Conservation (phyloP, 1,140 invertebrate species). For the Cyclina sinensis region DNA sequence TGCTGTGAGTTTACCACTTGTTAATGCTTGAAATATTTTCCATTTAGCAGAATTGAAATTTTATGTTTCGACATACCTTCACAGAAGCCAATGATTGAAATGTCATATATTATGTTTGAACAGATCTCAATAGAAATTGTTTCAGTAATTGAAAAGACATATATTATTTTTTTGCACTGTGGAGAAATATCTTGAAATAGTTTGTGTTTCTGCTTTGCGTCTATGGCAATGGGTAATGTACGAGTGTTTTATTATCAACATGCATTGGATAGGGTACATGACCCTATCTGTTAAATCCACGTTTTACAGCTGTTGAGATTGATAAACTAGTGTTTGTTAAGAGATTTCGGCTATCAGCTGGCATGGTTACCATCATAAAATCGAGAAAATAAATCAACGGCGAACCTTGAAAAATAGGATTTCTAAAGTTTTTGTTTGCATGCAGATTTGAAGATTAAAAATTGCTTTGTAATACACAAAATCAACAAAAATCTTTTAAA, state of each 20-base stretch:
- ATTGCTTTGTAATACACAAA: too few species aligned
- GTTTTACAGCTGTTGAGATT: slow-evolving; percentile 22
- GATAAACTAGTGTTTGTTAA: slow-evolving; percentile 37
- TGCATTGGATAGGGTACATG: slow-evolving; percentile 17
- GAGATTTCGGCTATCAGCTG: slow-evolving; percentile 33
- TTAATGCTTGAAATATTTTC: too few species aligned
- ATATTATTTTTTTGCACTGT: too few species aligned
- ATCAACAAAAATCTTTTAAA: too few species aligned
- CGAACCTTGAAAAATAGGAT: too few species aligned
- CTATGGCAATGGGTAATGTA: slow-evolving; percentile 14
- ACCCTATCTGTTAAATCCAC: slow-evolving; percentile 36
- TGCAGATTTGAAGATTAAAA: background rate
- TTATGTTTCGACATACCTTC: background rate
- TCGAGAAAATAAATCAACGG: slow-evolving; percentile 23
- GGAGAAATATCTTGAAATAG: background rate
- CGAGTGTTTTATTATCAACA: slow-evolving; percentile 18
- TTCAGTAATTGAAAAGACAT: too few species aligned
- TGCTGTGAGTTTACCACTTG: too few species aligned
- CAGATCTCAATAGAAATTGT: too few species aligned
- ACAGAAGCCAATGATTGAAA: background rate
- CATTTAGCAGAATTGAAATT: too few species aligned
- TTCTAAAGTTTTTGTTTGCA: too few species aligned
- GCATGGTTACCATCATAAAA: slow-evolving; percentile 39
- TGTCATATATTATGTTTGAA: background rate
- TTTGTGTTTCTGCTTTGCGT: background rate